These are phyloP conservation scores for Dusona sp. DNA, from an alignment of 2,888 invertebrate species.

Conservation along the genomic window DNA sequence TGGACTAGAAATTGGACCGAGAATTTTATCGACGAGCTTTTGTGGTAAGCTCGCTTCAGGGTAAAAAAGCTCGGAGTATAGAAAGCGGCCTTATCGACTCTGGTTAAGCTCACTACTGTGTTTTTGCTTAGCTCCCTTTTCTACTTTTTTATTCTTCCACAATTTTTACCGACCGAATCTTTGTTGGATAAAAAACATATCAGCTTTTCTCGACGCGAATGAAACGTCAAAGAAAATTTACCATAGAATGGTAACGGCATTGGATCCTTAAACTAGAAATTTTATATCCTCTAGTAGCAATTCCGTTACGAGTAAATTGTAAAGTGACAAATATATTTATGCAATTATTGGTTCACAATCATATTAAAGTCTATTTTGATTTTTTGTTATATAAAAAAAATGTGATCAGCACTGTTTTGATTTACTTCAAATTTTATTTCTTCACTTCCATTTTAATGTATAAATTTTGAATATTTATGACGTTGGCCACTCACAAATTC, in stretches of 20 bases:
- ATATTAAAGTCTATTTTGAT: slow-evolving; percentile 1
- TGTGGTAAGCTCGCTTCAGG: not conserved
- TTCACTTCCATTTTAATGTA: not conserved
- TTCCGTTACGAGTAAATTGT: not conserved
- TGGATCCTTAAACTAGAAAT: not conserved
- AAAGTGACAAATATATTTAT: not conserved
- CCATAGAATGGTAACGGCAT: slow-evolving; percentile 30
- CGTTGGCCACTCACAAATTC: not conserved
- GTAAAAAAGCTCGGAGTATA: slow-evolving; percentile 6
- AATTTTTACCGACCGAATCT: slow-evolving; percentile 53
- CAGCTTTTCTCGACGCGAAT: not conserved
- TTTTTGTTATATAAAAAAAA: not conserved
- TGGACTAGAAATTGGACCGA: not conserved
- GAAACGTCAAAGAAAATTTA: slow-evolving; percentile 21
- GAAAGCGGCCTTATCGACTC: slow-evolving; percentile 53
- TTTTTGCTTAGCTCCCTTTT: slow-evolving; percentile 8
- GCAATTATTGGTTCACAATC: not conserved
- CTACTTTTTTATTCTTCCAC: slow-evolving; percentile 5
- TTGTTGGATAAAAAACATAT: slow-evolving; percentile 1
- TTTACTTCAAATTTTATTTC: not conserved
- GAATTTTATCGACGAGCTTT: slow-evolving; percentile 17
- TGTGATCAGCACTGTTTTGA: not conserved
- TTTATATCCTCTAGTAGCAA: not conserved
- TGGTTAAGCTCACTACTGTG: slow-evolving; percentile 36
- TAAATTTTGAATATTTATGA: not conserved